These are phyloP conservation scores for Phthorimaea operculella DNA, from an alignment of 1,140 invertebrate species.

Conservation along the genomic window DNA sequence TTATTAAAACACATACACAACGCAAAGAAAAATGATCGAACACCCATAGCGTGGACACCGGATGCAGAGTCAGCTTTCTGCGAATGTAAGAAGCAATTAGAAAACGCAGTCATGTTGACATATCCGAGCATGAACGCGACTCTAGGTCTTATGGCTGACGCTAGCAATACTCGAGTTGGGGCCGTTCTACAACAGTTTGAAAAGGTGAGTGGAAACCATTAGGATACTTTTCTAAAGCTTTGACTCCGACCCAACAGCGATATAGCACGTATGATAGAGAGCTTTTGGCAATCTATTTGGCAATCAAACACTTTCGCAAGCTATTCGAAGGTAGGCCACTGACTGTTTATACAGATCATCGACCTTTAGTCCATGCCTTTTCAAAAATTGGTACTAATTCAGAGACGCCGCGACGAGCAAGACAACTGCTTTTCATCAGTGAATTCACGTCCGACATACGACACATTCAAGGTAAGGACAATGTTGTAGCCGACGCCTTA, in stretches of 20 bases:
- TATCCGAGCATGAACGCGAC: slow-evolving; percentile 3
- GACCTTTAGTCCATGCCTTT: slow-evolving; percentile 31
- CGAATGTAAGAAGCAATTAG: slow-evolving; percentile 5
- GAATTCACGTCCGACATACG: slow-evolving; percentile 6
- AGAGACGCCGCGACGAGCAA: slow-evolving; percentile 21
- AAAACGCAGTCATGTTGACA: slow-evolving; percentile 7
- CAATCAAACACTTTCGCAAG: slow-evolving; percentile 4
- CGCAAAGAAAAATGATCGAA: slow-evolving; percentile 8
- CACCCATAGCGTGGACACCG: slow-evolving; percentile 6
- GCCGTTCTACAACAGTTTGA: slow-evolving; percentile 35
- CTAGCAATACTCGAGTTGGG: slow-evolving; percentile 37
- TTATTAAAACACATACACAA: slow-evolving; percentile 1
- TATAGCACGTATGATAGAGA: no score
- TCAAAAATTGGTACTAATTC: background rate
- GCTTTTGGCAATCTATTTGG: slow-evolving; percentile 5
- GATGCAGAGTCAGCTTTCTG: slow-evolving; percentile 5
- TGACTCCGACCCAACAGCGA: no score
- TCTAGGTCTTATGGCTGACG: slow-evolving; percentile 27
- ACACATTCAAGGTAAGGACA: slow-evolving; percentile 12
- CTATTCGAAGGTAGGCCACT: slow-evolving; percentile 5
- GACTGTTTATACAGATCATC: slow-evolving; percentile 41
- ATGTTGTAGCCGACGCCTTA: slow-evolving; percentile 27
- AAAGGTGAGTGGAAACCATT: slow-evolving; percentile 31
- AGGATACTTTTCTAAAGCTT: slow-evolving; percentile 42
- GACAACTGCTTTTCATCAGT: slow-evolving; percentile 17